Evolutionary conservation across 2,797 vertebrate species (phyloP), one percentile per base, ranked within the genome.

Genomic region (Tamandua tetradactyla): DNA sequence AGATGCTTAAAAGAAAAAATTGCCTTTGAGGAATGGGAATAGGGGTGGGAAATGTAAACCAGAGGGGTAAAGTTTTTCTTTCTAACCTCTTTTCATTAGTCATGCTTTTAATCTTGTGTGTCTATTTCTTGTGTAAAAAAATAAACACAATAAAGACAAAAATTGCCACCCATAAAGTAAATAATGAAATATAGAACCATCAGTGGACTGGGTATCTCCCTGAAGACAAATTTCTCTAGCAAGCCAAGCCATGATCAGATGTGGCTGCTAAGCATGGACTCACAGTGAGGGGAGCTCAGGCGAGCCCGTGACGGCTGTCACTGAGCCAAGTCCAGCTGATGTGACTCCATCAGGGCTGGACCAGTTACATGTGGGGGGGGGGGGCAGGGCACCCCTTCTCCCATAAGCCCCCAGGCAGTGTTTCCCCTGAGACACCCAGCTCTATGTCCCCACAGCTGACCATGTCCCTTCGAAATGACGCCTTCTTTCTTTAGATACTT

Each of bases 1-100:
- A 79, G 74, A 74, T 40, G 2, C 25, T 74, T 89, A 76, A 55
- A 92, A 32, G 89, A 44, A 32, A 92, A 68, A 87, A 64, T 89
- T 71, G 61, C 22, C 49, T 30, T 5, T 7, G 35, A 75, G 23
- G 37, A 85, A 52, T 7, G 25, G 49, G 68, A 55, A 13, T 52
- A 4, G 25, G 14, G 52, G 25, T 68, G 37, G 59, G 22, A 80
- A 59, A 80, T 49, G 20, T 35, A 40, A 40, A 27, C 35, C 79
- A 42, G 20, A 57, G 47, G 64, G 52, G 37, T 27, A 1, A n/a
- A 22, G 30, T 52, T 76, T 79, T 64, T 72, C 44, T 30, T n/a
- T 61, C 22, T 40, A 75, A 76, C 8, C 10, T 10, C n/a, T 81
- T 87, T 61, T 32, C 37, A 12, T 90, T 37, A 62, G 71, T 94